Evolutionary conservation across 2,113 vertebrate genomes (phyloP).

Genomic region (Actenoides lindsayi): DNA sequence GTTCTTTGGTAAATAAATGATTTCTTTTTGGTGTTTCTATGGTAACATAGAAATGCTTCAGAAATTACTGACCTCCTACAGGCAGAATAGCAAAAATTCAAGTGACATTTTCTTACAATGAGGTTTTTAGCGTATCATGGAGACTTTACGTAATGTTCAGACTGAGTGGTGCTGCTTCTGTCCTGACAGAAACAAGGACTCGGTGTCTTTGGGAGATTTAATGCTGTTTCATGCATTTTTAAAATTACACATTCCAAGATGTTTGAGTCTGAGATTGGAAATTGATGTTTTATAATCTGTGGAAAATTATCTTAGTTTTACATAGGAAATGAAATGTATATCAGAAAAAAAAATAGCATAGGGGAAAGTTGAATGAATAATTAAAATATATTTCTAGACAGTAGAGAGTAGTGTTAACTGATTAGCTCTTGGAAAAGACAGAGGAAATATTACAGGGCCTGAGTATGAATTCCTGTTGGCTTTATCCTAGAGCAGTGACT

Average conservation of each 20-base stretch:
- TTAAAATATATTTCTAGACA: not conserved
- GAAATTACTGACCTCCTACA: slow-evolving; percentile 66
- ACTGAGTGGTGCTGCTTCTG: not conserved
- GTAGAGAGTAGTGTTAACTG: not conserved
- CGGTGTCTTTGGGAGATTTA: slow-evolving; percentile 61
- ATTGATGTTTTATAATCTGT: slow-evolving; percentile 20
- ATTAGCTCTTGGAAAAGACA: not conserved
- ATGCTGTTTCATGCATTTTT: slow-evolving; percentile 71
- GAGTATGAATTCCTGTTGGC: not conserved
- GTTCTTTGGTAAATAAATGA: not conserved
- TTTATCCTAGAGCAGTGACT: not conserved
- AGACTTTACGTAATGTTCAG: slow-evolving; percentile 50
- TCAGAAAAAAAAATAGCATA: not conserved
- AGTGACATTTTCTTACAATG: slow-evolving; percentile 76
- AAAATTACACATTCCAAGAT: slow-evolving; percentile 45
- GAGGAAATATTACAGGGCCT: not conserved
- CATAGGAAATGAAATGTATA: not conserved
- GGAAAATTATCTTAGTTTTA: slow-evolving; percentile 26
- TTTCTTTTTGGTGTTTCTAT: slow-evolving; percentile 48
- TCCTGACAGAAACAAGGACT: slow-evolving; percentile 60
- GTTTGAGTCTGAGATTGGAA: slow-evolving; percentile 65
- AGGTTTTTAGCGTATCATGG: slow-evolving; percentile 60
- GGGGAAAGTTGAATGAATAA: not conserved
- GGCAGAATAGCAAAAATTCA: slow-evolving; percentile 54
- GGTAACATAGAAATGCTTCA: slow-evolving; percentile 62